Base-by-base conservation (phyloP, 2,113 vertebrate genomes). In the Carassius gibelio region DNA sequence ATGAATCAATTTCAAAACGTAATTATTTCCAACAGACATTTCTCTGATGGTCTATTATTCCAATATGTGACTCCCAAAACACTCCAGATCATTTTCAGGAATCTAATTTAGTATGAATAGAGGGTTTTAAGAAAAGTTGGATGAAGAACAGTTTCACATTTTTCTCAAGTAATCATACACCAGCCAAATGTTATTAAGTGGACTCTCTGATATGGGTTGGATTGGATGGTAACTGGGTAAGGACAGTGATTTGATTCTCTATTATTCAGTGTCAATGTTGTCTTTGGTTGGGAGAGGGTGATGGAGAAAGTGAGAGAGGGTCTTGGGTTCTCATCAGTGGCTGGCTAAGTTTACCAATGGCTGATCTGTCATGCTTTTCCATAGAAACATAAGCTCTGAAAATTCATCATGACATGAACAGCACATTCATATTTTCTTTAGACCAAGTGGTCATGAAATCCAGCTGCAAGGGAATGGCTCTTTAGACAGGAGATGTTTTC, bases 391-490 rank as follows among this genome's bases (percentile, higher is more conserved):
- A 82, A 69, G 84, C 38, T 80, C 71, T 26, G 34, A 48, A 87
- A 66, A 74, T 77, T 42, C 21, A 42, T 71, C 69, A 57, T n/a
- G 26, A 83, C 84, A 87, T 85, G 76, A 89, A 84, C 75, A 83
- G 17, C 36, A 59, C 38, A 75, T 82, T 84, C 87, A 88, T 81
- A 90, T 91, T 92, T 89, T 10, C 78, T 59, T 89, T 91, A 89
- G 87, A 78, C 81, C 21, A 15, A 80, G 86, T 69, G 21, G 76
- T 83, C 48, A 19, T 72, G 81, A 75, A 59, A 34, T 72, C 21
- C 80, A 81, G 75, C 72, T 81, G 82, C 64, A 45, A 21, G 69
- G 81, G 81, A 80, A 83, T 55, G 45, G 5, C 8, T 57, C n/a
- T 78, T 55, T 55, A 17, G 26, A 14, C 75, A 48, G 14, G 50